Conservation (phyloP, 2,888 invertebrate genomes). For the Drosophila austrosaltans region DNA sequence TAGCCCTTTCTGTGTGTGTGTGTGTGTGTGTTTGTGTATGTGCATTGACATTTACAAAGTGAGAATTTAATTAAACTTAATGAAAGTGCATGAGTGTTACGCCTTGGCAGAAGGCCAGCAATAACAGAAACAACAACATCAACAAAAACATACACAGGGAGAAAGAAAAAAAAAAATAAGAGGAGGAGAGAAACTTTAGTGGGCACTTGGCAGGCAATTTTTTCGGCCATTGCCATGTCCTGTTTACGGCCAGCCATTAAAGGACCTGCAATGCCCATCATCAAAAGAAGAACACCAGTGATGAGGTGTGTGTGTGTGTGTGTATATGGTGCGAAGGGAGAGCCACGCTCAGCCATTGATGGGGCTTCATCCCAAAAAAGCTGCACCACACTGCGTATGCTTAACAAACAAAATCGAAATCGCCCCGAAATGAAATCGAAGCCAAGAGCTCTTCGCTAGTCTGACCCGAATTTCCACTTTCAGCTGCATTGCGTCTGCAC, state of each 20-base stretch:
- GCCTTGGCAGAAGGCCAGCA: slow-evolving; percentile 56
- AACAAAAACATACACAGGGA: slow-evolving; percentile 17
- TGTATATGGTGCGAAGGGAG: neutral
- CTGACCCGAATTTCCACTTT: slow-evolving; percentile 66
- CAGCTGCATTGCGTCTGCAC: slow-evolving; percentile 49
- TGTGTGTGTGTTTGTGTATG: slow-evolving; percentile 37
- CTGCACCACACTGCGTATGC: slow-evolving; percentile 66
- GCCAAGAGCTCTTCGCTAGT: slow-evolving; percentile 28
- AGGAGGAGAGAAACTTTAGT: slow-evolving; percentile 32
- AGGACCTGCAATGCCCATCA: slow-evolving; percentile 28
- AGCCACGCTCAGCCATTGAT: slow-evolving; percentile 24
- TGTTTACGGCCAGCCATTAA: slow-evolving; percentile 63
- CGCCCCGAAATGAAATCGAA: slow-evolving; percentile 43
- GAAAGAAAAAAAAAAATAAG: slow-evolving; percentile 23
- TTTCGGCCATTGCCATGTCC: slow-evolving; percentile 38
- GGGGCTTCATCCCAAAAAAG: slow-evolving; percentile 42
- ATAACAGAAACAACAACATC: slow-evolving; percentile 29
- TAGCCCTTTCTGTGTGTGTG: slow-evolving; percentile 36
- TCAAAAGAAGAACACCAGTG: slow-evolving; percentile 10
- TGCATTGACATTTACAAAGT: slow-evolving; percentile 76
- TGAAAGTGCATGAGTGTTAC: slow-evolving; percentile 71
- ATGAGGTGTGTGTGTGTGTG: neutral
- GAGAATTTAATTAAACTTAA: slow-evolving; percentile 76
- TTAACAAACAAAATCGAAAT: slow-evolving; percentile 64
- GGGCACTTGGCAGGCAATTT: slow-evolving; percentile 54